Base-by-base conservation (phyloP, 92 coral and sea anemone species). In the Micromussa lordhowensis region DNA sequence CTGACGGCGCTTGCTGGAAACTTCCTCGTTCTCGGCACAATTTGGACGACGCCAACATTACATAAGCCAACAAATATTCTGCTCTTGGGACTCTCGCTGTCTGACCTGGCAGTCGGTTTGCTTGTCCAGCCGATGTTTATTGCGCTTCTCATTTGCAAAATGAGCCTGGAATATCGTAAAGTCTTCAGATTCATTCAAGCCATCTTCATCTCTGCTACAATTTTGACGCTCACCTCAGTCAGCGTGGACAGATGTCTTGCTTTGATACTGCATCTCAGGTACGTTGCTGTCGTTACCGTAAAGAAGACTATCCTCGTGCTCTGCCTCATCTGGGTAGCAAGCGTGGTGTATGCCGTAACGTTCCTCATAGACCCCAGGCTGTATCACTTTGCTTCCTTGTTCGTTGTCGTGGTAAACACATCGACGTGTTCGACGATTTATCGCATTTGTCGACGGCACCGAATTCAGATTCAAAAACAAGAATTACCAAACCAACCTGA, bases 391-490 rank as follows among this genome's bases (percentile, higher is more conserved):
- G 21, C 59, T 18, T 22, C 73, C 6, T 18, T 32, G 54, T 13
- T 24, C 9, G 26, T 61, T 53, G 9, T 81, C 17, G 73, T 81
- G 32, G 34, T 81, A 34, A 61, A 31, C 22, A 30, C 53, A 7
- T 61, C 34, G 31, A 63, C 16, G 38, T 63, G 61, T 38, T 40
- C 59, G 49, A 31, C 22, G 1, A 81, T 81, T 24, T 59, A 59
- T 32, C 85, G 85, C 32, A 68, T 61, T 61, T 15, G 53, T n/a
- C 74, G 73, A 32, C 85, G 85, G n/a, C 75, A 81, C 58, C 72
- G 36, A 21, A 8, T 26, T 30, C 74, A 59, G 35, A 68, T 68
- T 26, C 75, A 35, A 19, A 49, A 17, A 21, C 70, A 54, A 80
- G 15, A 14, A 30, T 70, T 15, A n/a, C 24, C 38, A 57, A 22